Conservation (phyloP, 2,113 vertebrate genomes). For the Trematomus loennbergii region DNA sequence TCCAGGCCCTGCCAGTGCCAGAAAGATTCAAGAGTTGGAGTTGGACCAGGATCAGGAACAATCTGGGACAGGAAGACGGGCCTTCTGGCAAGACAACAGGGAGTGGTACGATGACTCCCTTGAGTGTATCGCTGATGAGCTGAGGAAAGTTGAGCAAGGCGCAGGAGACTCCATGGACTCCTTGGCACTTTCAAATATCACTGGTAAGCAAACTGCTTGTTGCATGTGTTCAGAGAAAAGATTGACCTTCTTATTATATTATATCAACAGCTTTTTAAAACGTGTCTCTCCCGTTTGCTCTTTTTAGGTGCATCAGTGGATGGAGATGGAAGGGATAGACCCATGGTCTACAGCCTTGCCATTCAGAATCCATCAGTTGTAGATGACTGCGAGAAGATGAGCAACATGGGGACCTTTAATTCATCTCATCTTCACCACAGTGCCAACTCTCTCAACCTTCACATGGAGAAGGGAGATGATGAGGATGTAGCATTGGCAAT, state of each 20-base stretch:
- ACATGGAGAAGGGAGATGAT: constrained; percentile 85
- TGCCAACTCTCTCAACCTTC: constrained; percentile 89
- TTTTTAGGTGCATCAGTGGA: constrained; percentile 91
- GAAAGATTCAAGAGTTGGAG: constrained; percentile 94
- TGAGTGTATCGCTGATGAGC: constrained; percentile 90
- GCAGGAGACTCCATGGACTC: constrained; percentile 96
- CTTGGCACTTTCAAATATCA: constrained; percentile 95
- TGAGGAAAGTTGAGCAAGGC: constrained; percentile 90
- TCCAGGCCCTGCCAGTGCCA: constrained; percentile 93
- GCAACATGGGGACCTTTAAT: constrained; percentile 96
- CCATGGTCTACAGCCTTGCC: constrained; percentile 87
- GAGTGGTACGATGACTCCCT: constrained; percentile 93
- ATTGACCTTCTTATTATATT: neutral
- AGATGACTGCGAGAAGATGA: constrained; percentile 95
- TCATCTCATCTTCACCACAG: constrained; percentile 94
- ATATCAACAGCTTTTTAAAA: neutral
- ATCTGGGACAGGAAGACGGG: constrained; percentile 56
- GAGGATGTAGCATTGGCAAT: constrained; percentile 72
- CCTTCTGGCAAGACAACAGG: constrained; percentile 86
- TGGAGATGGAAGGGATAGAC: constrained; percentile 88
- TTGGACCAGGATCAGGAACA: constrained; percentile 87
- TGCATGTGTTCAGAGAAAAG: neutral
- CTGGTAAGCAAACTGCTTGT: constrained; percentile 83
- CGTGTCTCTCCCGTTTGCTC: neutral
- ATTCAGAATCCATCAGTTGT: constrained; percentile 83